Conservation (phyloP, 2,113 vertebrate genomes). For the Pachycephala philippinensis region DNA sequence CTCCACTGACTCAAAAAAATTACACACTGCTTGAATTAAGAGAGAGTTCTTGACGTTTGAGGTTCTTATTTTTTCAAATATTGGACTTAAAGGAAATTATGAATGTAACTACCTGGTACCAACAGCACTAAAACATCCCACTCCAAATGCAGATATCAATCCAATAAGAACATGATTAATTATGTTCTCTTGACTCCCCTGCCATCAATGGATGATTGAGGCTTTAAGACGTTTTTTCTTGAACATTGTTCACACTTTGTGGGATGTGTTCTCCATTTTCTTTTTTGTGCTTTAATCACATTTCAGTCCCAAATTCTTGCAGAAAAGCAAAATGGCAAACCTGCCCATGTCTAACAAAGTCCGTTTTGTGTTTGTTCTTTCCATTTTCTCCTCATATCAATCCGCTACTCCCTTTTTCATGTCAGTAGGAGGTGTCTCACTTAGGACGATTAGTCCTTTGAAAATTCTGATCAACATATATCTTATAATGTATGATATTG, state of each 20-base stretch:
- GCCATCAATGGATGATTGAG: neutral
- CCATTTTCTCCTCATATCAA: neutral
- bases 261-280: neutral
- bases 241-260: neutral
- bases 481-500: neutral
- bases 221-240: neutral
- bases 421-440: neutral
- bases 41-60: neutral
- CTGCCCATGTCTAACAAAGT: neutral
- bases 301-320: neutral
- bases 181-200: neutral
- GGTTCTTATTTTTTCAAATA: neutral
- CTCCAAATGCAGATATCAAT: neutral
- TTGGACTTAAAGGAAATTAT: neutral
- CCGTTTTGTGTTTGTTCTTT: neutral
- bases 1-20: neutral
- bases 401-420: neutral
- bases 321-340: neutral
- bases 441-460: neutral
- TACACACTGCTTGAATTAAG: neutral
- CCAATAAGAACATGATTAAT: neutral
- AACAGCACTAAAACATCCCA: neutral
- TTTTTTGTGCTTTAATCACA: neutral
- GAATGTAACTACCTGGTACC: neutral
- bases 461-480: neutral